Conservation (phyloP, 2,888 invertebrate species). For the Agriopis aurantiaria region DNA sequence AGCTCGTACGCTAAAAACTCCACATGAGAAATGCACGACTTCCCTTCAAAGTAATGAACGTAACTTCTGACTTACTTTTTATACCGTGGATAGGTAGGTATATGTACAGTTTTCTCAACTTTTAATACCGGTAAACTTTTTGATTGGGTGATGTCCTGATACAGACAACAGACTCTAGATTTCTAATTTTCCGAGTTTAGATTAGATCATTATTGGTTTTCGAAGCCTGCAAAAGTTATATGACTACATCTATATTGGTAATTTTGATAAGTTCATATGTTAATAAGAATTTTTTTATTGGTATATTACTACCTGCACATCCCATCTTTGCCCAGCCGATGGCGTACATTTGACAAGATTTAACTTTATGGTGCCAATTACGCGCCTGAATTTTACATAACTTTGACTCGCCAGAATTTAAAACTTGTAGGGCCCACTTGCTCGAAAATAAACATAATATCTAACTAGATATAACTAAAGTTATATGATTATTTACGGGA, state of each 20-base stretch:
- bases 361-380: no score
- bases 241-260: background rate
- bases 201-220: constrained; percentile 13
- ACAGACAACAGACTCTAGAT: constrained; percentile 1
- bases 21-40: constrained; percentile 1
- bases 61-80: background rate
- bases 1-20: constrained; percentile 27
- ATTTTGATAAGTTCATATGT: background rate
- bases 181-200: constrained; percentile 6
- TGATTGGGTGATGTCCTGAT: constrained; percentile 6
- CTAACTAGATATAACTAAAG: no score
- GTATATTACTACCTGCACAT: no score
- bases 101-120: constrained; percentile 1
- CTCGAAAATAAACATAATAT: no score
- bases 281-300: background rate
- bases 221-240: background rate
- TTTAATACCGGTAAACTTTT: constrained; percentile 14
- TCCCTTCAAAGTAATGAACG: background rate
- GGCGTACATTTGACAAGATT: no score
- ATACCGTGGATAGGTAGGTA: background rate
- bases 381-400: no score
- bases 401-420: no score
- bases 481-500: no score
- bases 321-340: no score
- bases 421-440: no score